Conservation (phyloP, 2,797 vertebrate genomes). For the Aulostomus chinensis region DNA sequence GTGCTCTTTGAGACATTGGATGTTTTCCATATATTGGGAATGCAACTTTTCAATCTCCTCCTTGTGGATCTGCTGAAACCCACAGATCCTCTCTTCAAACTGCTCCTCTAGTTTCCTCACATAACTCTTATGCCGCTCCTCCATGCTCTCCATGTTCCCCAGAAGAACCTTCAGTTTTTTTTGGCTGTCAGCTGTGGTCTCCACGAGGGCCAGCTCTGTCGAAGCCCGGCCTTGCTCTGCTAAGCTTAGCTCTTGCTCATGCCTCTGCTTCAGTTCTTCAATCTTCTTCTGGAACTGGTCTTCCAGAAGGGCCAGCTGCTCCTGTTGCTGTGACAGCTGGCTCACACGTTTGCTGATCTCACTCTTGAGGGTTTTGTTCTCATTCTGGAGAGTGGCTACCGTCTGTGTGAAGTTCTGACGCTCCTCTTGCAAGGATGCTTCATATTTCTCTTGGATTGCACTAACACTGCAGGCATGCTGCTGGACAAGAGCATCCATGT, state of each 20-base stretch:
- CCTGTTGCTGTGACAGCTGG: conserved; percentile 79
- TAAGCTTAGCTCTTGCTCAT: conserved; percentile 80
- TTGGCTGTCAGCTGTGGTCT: conserved; percentile 79
- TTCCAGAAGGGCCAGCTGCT: conserved; percentile 78
- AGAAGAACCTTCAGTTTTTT: conserved; percentile 81
- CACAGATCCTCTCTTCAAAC: conserved; percentile 85
- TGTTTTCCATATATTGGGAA: conserved; percentile 81
- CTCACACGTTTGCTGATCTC: conserved; percentile 79
- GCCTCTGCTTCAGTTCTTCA: conserved; percentile 79
- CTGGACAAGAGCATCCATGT: conserved; percentile 81
- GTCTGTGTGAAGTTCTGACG: conserved; percentile 80
- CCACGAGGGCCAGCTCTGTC: conserved; percentile 82
- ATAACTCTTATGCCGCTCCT: conserved; percentile 82
- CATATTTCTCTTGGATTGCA: conserved; percentile 84
- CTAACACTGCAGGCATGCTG: conserved; percentile 81
- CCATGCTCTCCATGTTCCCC: conserved; percentile 82
- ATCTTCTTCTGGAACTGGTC: conserved; percentile 77
- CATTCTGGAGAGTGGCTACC: conserved; percentile 79
- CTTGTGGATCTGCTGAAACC: conserved; percentile 84
- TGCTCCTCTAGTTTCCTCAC: conserved; percentile 85
- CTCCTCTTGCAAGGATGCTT: conserved; percentile 85
- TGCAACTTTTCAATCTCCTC: conserved; percentile 88
- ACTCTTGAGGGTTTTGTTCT: conserved; percentile 85
- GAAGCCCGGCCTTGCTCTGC: conserved; percentile 78
- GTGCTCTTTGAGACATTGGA: conserved; percentile 79